Percentiles rank a stretch among this genome's conserved stretches.
phyloP scores from a whole-genome alignment of 2,888 invertebrate genomes.

The Noctua fimbriata region DNA sequence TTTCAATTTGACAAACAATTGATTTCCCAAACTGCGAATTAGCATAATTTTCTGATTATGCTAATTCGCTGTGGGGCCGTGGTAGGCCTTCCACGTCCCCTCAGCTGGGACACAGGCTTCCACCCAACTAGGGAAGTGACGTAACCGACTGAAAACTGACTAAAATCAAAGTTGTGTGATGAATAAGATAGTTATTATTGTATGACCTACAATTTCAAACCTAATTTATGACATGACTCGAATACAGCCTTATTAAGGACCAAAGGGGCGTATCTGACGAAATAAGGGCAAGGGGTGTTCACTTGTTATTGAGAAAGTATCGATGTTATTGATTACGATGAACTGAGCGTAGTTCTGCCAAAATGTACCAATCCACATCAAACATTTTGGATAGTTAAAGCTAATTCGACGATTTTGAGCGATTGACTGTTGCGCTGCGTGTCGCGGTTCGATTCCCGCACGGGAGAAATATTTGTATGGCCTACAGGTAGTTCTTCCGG shows the following conservation, averaged over 20 bases:
- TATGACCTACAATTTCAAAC: constrained; percentile 16
- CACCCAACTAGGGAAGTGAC: neutral
- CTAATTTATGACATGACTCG: constrained; percentile 23
- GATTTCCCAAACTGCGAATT: neutral
- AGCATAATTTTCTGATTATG: too few species aligned
- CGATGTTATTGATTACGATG: neutral
- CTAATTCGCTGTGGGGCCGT: too few species aligned
- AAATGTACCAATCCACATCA: neutral
- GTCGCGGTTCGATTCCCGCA: too few species aligned
- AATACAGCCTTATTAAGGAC: constrained; percentile 15
- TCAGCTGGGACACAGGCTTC: neutral
- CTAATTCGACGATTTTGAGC: too few species aligned
- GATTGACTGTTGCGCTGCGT: too few species aligned
- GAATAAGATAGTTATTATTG: constrained; percentile 5
- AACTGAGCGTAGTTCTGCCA: neutral
- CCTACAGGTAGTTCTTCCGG: too few species aligned
- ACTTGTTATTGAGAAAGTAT: neutral
- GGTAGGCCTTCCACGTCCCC: neutral
- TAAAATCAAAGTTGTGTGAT: neutral
- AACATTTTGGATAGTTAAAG: too few species aligned
- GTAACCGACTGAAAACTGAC: neutral
- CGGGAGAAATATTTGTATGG: too few species aligned
- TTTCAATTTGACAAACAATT: neutral
- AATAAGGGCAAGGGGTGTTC: constrained; percentile 8
- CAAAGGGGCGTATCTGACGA: constrained; percentile 1